phyloP scores from a whole-genome alignment of 2,888 invertebrate species.

The Scrobipalpa costella region DNA sequence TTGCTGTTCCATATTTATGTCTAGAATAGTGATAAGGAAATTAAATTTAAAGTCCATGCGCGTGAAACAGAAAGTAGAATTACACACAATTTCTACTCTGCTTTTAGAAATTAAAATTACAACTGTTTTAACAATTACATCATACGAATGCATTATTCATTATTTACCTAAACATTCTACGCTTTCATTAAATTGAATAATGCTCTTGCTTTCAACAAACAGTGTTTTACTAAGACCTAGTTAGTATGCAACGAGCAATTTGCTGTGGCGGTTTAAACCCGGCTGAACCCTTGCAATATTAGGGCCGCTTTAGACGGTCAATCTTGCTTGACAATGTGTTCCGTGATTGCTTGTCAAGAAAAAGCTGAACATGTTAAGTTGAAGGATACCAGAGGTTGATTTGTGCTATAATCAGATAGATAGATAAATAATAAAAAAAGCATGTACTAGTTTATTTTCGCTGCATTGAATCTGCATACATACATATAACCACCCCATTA shows the following conservation, averaged over 20 bases:
- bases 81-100: neutral
- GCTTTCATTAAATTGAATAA: constrained; percentile 12
- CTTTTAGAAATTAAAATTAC: neutral
- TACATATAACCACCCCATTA: no score
- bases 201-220: constrained; percentile 7
- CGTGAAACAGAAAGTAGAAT: neutral
- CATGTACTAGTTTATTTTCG: no score
- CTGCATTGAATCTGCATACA: no score
- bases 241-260: constrained; percentile 17
- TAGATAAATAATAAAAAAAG: no score
- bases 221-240: neutral
- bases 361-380: no score
- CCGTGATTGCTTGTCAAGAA: neutral
- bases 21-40: no score
- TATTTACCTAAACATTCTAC: constrained; percentile 1
- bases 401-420: no score
- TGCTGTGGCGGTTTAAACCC: constrained; percentile 8
- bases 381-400: no score
- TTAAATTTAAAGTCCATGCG: no score
- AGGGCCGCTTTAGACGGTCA: neutral
- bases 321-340: neutral
- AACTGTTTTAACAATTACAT: constrained; percentile 3
- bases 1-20: no score
- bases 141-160: neutral
- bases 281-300: neutral